Evolutionary conservation across 2,113 vertebrate species (phyloP).

Genomic region (crab-eating macaque (Macaca fascicularis)): T2T-MFA8v1.1 NC_088375.1:132988001-132988500

Average conservation of each 20-base stretch:
- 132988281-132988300: neutral
- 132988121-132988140: neutral
- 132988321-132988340: neutral
- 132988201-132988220: neutral
- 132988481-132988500: neutral
- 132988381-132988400: neutral
- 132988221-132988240: neutral
- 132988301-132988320: neutral
- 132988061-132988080: neutral
- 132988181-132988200: neutral
- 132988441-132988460: neutral
- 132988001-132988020: neutral
- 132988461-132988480: no score
- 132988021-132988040: neutral
- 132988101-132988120: neutral
- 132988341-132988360: neutral
- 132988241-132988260: neutral
- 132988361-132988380: neutral
- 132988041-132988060: neutral
- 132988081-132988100: neutral
- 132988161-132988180: neutral
- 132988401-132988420: neutral
- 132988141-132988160: neutral
- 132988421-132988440: conserved; percentile 67
- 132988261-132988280: neutral